Percentiles rank a stretch among this genome's conserved stretches.
These are phyloP conservation scores for Ciona savignyi DNA, from an alignment of 23 tunicate genomes.

Conservation along the genomic window DNA sequence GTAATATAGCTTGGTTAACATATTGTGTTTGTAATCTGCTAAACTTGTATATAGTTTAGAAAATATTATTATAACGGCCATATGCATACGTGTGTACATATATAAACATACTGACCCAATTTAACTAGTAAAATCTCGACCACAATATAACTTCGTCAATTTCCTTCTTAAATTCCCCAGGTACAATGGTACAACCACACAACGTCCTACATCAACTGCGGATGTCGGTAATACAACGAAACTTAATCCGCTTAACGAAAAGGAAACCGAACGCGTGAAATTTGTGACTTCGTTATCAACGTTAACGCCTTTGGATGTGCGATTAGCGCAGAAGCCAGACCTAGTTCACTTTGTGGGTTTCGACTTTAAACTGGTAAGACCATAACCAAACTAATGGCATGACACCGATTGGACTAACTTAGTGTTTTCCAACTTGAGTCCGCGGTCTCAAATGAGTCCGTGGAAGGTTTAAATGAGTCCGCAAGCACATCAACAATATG, in stretches of 20 bases:
- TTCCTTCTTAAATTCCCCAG: conserved; percentile 2
- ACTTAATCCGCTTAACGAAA: conserved; percentile 35
- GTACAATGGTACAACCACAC: not conserved
- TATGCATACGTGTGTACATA: not conserved
- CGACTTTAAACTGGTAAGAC: conserved; percentile 69
- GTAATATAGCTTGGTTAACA: not conserved
- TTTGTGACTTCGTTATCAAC: conserved; percentile 17
- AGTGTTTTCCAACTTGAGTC: too few relatives aligned
- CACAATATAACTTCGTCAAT: too few relatives aligned
- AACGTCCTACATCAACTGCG: not conserved
- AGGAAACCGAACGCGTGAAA: conserved; percentile 1
- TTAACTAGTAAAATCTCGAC: not conserved
- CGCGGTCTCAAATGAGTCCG: too few relatives aligned
- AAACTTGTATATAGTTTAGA: not conserved
- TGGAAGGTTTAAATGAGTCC: too few relatives aligned
- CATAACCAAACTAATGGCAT: too few relatives aligned
- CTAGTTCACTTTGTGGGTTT: conserved; percentile 58
- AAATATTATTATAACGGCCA: not conserved
- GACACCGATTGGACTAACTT: too few relatives aligned
- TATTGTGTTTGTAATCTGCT: not conserved
- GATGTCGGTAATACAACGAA: not conserved
- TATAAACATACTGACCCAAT: not conserved
- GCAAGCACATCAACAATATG: too few relatives aligned
- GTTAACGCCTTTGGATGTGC: conserved; percentile 1
- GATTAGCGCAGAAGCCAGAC: conserved; percentile 38